Evolutionary conservation across 1,140 invertebrate species (phyloP), one percentile per base, ranked within the genome.

Genomic region (Episyrphus balteatus): DNA sequence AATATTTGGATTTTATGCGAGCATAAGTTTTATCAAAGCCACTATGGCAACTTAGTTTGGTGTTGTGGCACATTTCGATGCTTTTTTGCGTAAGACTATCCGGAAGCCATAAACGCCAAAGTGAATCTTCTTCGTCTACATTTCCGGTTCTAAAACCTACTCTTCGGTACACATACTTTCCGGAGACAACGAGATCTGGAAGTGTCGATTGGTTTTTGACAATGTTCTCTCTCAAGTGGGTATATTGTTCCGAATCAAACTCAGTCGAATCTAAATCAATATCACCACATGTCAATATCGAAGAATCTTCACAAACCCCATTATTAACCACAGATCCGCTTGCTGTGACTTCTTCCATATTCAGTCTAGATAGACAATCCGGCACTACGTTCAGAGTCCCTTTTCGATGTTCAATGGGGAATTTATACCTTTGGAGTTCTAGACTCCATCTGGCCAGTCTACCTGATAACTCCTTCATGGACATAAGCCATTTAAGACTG

Each of bases 341-440:
- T n/a, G n/a, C n/a, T n/a, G n/a, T n/a, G 6, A 32, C 11, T 42
- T 42, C 46, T 17, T 32, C 26, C 15, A 32, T 13, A 11, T 33
- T n/a, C 14, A 15, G 10, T 39, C 46, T 13, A 5, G 48, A 46
- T 19, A 50, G 30, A 5, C 12, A 21, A 34, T 50, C 42, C 12
- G 48, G 19, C 5, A 62, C 53, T 1, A 60, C 38, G 37, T 63
- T 55, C 15, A 62, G 51, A 9, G 38, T 10, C 2, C 10, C 61
- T 8, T 55, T 51, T 7, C 57, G 54, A 36, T 66, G 62, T 43
- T 57, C 55, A 36, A 68, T 52, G 2, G 44, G 48, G 36, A 56
- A 62, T 15, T 58, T 47, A 32, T 43, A 57, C 8, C 49, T 47
- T 30, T 49, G 42, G 8, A 59, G 33, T 30, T 57, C 54, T 1